These are phyloP conservation scores for Holcopasites calliopsidis DNA, from an alignment of 1,140 invertebrate species.

Conservation along the genomic window DNA sequence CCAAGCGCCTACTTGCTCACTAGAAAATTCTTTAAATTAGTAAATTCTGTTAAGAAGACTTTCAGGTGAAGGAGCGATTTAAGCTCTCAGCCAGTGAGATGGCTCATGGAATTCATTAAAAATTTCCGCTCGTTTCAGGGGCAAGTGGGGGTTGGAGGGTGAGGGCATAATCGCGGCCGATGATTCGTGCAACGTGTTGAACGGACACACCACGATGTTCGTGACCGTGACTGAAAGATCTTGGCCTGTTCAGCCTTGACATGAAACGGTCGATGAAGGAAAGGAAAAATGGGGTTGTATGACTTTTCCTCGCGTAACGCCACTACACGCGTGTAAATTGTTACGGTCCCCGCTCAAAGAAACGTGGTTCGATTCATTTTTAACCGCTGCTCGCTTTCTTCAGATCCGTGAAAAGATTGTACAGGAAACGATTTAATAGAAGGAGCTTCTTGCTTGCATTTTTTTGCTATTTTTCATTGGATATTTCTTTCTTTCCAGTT, in stretches of 20 bases:
- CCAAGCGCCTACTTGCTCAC: too few species aligned
- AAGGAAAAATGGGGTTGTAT: constrained; percentile 35
- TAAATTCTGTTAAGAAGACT: neutral
- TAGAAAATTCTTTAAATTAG: neutral
- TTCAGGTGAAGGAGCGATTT: neutral
- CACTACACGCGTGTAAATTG: constrained; percentile 20
- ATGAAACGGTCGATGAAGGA: constrained; percentile 46
- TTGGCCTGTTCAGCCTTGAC: constrained; percentile 49
- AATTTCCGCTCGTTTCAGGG: neutral
- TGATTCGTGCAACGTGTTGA: constrained; percentile 14
- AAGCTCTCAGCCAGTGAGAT: too few species aligned
- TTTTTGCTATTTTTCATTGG: too few species aligned
- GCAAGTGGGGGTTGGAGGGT: neutral
- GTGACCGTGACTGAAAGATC: constrained; percentile 59
- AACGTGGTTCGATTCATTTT: constrained; percentile 3
- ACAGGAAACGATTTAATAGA: too few species aligned
- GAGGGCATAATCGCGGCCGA: constrained; percentile 11
- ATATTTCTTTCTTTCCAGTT: too few species aligned
- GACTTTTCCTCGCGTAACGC: constrained; percentile 28
- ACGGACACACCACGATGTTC: constrained; percentile 39
- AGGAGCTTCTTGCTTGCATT: too few species aligned
- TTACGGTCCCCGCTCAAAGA: neutral
- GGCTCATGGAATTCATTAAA: neutral
- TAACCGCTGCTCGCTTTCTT: neutral
- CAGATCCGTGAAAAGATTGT: too few species aligned